Percentiles rank a stretch among this genome's conserved stretches.
phyloP scores from a whole-genome alignment of 2,113 vertebrate genomes.

The Hippolais icterina region DNA sequence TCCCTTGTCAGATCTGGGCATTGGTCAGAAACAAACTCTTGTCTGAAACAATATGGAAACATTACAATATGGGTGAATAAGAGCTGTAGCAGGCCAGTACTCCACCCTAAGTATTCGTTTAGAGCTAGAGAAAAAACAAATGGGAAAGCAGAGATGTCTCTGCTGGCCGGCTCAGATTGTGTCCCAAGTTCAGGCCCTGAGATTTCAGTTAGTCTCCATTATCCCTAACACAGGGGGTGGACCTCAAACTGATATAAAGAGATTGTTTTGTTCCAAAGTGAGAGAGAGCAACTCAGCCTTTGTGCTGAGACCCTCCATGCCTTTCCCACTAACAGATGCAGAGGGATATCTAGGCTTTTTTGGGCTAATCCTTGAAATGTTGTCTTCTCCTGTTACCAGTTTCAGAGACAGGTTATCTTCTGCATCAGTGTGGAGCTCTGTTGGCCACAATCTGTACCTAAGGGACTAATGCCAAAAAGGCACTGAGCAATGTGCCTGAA shows the following conservation, averaged over 20 bases:
- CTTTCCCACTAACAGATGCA: neutral
- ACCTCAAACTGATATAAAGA: neutral
- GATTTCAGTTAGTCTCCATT: neutral
- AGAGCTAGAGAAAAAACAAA: neutral
- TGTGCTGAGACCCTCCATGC: neutral
- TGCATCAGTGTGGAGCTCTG: neutral
- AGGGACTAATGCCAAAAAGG: neutral
- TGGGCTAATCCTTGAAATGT: neutral
- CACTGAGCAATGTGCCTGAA: neutral
- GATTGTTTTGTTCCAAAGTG: neutral
- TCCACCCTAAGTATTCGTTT: neutral
- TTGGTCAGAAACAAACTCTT: conserved; percentile 95
- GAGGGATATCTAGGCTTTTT: fast-evolving
- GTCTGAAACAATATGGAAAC: conserved; percentile 79
- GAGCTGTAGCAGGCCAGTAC: neutral
- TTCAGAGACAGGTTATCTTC: neutral
- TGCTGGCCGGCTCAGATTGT: neutral
- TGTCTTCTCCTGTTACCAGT: neutral
- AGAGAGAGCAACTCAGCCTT: neutral
- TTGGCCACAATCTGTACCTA: neutral
- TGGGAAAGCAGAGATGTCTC: neutral
- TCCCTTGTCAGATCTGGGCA: conserved; percentile 95
- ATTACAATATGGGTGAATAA: neutral
- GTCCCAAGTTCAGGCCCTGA: neutral
- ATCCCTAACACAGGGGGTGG: neutral